phyloP scores from a whole-genome alignment of 2,113 vertebrate species.

The Perca fluviatilis region DNA sequence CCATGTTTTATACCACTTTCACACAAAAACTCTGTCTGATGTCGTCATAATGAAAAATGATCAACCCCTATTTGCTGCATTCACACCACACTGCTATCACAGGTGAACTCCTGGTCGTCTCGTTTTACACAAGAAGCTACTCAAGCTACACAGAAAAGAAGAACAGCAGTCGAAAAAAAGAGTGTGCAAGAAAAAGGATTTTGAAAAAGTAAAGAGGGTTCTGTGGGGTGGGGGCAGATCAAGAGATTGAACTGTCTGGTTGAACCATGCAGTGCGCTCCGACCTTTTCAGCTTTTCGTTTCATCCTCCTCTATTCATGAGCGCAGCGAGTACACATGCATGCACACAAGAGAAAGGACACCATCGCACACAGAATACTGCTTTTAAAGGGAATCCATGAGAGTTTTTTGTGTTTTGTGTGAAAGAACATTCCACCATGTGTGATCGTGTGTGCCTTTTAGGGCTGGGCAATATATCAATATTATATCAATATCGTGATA shows the following conservation, averaged over 20 bases:
- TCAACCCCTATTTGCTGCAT: neutral
- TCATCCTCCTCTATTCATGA: slow-evolving; percentile 75
- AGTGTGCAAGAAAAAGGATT: slow-evolving; percentile 40
- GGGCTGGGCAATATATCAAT: too few species aligned
- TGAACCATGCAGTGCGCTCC: slow-evolving; percentile 63
- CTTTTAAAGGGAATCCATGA: slow-evolving; percentile 71
- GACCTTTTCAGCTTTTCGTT: slow-evolving; percentile 77
- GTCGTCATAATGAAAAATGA: neutral
- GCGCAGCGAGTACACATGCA: slow-evolving; percentile 53
- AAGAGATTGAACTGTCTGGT: slow-evolving; percentile 73
- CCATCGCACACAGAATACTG: slow-evolving; percentile 43
- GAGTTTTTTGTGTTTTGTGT: slow-evolving; percentile 46
- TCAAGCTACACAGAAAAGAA: neutral
- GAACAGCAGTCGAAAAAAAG: slow-evolving; percentile 4
- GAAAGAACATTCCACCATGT: slow-evolving; percentile 54
- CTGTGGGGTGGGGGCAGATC: slow-evolving; percentile 57
- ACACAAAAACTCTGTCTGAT: neutral
- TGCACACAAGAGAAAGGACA: slow-evolving; percentile 58
- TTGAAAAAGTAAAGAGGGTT: slow-evolving; percentile 23
- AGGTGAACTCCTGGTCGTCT: neutral
- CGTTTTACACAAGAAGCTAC: neutral
- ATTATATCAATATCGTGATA: too few species aligned
- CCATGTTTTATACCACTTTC: slow-evolving; percentile 1
- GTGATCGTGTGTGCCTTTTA: slow-evolving; percentile 38
- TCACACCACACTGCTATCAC: slow-evolving; percentile 8